phyloP scores from a whole-genome alignment of 2,888 invertebrate genomes.

The Mantis religiosa region DNA sequence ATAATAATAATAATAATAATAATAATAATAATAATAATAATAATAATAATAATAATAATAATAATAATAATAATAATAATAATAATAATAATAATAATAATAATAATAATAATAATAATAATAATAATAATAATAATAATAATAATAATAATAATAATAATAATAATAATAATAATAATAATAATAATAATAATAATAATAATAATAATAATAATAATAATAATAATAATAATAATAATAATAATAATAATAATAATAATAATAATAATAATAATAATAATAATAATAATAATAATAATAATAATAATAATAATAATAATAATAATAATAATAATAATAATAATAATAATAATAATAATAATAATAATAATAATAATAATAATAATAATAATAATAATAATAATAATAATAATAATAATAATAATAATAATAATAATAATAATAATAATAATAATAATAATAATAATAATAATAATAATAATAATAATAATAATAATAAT shows the following conservation, averaged over 20 bases:
- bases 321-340: background rate
- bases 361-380: background rate
- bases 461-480: background rate
- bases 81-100: no score
- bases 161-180: background rate
- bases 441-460: background rate
- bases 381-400: background rate
- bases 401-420: background rate
- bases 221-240: background rate
- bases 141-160: background rate
- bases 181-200: background rate
- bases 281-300: background rate
- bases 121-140: background rate
- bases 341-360: background rate
- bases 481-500: background rate
- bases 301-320: background rate
- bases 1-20: no score
- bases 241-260: background rate
- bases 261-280: background rate
- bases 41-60: no score
- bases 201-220: background rate
- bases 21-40: no score
- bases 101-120: background rate
- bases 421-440: background rate
- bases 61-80: no score